A percentile compares a stretch with the other conserved stretches of the same genome.
Evolutionary conservation across 2,797 vertebrate genomes (phyloP).

Genomic region (Serranus cabrilla): DNA sequence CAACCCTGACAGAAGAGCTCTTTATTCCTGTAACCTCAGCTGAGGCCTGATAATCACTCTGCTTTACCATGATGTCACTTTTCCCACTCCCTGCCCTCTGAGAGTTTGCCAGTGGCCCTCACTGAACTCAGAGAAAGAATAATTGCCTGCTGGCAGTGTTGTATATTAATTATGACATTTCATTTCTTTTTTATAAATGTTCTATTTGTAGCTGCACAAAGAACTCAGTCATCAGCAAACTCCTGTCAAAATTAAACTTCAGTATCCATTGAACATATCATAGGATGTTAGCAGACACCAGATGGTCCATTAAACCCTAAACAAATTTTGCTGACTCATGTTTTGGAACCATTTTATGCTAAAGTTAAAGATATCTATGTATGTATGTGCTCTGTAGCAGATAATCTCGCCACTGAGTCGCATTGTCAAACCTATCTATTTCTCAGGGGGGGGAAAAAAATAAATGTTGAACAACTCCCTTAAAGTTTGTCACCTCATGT

Average conservation of each 20-base stretch:
- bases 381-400: no score
- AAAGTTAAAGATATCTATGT: no score
- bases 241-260: not conserved
- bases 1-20: constrained; percentile 56
- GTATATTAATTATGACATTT: not conserved
- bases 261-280: no score
- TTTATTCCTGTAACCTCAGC: constrained; percentile 52
- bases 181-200: not conserved
- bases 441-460: no score
- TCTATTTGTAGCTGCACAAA: not conserved
- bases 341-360: not conserved
- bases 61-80: constrained; percentile 58
- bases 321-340: not conserved
- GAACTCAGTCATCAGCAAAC: not conserved
- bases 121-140: constrained; percentile 12
- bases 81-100: constrained; percentile 31
- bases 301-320: not conserved
- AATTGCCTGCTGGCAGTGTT: not conserved
- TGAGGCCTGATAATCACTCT: constrained; percentile 27
- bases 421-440: no score
- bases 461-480: no score
- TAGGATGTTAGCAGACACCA: not conserved
- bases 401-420: no score
- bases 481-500: no score
- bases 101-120: constrained; percentile 19